phyloP scores from a whole-genome alignment of 2,888 invertebrate genomes.

The Heteropelma amictum region DNA sequence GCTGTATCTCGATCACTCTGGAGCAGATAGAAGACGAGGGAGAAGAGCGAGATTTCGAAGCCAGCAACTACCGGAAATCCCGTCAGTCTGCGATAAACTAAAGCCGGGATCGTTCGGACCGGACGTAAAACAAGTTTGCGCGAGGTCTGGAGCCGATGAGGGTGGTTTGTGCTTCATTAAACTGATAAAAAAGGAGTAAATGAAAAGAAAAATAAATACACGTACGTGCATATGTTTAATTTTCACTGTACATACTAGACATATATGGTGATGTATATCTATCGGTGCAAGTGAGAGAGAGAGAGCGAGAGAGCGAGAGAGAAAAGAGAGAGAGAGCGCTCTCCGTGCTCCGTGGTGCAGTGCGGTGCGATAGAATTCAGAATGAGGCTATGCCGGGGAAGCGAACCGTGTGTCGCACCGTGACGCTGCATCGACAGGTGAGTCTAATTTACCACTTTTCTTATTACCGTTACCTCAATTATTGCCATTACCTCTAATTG shows the following conservation, averaged over 20 bases:
- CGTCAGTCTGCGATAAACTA: conserved; percentile 35
- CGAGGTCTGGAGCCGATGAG: conserved; percentile 2
- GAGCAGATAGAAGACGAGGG: neutral
- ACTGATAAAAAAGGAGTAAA: conserved; percentile 19
- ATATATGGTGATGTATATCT: conserved; percentile 24
- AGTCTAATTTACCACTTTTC: conserved; percentile 41
- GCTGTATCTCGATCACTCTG: too few species aligned
- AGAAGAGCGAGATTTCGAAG: conserved; percentile 6
- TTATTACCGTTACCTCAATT: conserved; percentile 4
- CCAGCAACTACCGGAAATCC: conserved; percentile 13
- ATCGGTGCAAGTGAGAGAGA: conserved; percentile 44
- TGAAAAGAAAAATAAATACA: neutral
- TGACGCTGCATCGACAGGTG: conserved; percentile 67
- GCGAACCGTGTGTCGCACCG: conserved; percentile 68
- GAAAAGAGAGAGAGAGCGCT: conserved; percentile 13
- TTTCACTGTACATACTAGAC: neutral
- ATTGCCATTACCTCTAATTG: neutral
- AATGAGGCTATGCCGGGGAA: conserved; percentile 67
- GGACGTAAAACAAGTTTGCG: conserved; percentile 32
- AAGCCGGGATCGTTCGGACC: too few species aligned
- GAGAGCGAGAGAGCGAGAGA: conserved; percentile 26
- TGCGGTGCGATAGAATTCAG: conserved; percentile 67
- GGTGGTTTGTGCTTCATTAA: conserved; percentile 4
- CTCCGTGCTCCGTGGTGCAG: conserved; percentile 68
- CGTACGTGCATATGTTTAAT: conserved; percentile 3